Base-by-base conservation (phyloP, 2,888 invertebrate species). In the Sphecodes monilicornis region DNA sequence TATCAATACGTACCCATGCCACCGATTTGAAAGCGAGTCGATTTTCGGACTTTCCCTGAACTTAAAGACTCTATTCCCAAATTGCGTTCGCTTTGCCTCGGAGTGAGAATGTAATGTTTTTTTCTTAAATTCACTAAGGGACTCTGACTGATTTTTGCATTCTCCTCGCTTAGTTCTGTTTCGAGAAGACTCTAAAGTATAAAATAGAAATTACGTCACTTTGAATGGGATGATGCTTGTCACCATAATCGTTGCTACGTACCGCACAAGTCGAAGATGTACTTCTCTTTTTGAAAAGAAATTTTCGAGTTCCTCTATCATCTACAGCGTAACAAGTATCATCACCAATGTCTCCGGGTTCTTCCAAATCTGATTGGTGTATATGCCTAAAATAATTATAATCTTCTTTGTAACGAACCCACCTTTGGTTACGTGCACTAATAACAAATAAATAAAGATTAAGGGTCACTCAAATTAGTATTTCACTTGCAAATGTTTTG, bases 251-350 rank as follows among this genome's bases (percentile, higher is more conserved):
- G 10, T 29, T 41, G 54, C 46, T 72, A 95, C 96, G 95, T 95
- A 97, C 97, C 77, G 98, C 97, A 90, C 98, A 98, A 22, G 98
- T 98, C 0, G 98, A 98, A 0, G 98, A 98, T 1, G 98, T 98
- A 93, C 98, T 98, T 87, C 98, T 95, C 93, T 98, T 98, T 93
- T 98, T 98, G 91, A 98, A 98, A 1, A 98, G 96, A 82, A 98
- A 96, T 93, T 98, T 98, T 90, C 98, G 96, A 84, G 97, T 96
- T 18, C 97, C 97, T 78, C 97, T 96, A 68, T 98, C 98, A 88
- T 98, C 98, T 6, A 97, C 96, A 0, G 96, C 96, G 91, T 96
- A 97, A 50, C 96, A 96, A 0, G 96, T 96, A 82, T 97, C 96
- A 4, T 96, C 96, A 0, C 95, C 96, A 73, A 96, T 95, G 5